Evolutionary conservation across 1,140 invertebrate species (phyloP).

Genomic region (Subanguina moxae): DNA sequence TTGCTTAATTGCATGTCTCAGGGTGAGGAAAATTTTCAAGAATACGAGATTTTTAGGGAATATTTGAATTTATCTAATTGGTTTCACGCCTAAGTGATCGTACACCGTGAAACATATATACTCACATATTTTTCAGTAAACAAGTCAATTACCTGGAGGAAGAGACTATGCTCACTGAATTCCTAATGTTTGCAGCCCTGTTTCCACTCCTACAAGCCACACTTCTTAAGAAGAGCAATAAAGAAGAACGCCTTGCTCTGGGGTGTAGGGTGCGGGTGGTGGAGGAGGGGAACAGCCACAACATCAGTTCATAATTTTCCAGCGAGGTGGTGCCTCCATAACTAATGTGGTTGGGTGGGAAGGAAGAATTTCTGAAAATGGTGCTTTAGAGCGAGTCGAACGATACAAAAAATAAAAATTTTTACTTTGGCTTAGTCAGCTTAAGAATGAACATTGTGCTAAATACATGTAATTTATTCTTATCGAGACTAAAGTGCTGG

Average conservation of each 20-base stretch:
- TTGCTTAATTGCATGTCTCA: no score
- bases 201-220: constrained; percentile 8
- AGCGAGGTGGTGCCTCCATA: constrained; percentile 7
- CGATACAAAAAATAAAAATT: background rate
- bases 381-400: constrained; percentile 1
- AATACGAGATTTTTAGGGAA: no score
- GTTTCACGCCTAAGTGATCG: no score
- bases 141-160: background rate
- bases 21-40: no score
- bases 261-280: background rate
- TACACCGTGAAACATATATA: no score
- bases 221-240: constrained; percentile 10
- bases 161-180: background rate
- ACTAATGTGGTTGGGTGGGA: background rate
- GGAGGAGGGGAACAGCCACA: constrained; percentile 2
- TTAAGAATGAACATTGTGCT: constrained; percentile 29
- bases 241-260: constrained; percentile 9
- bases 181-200: background rate
- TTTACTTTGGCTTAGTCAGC: constrained; percentile 31
- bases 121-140: no score
- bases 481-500: no score
- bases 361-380: background rate
- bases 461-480: no score
- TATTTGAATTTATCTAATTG: no score
- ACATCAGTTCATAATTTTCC: constrained; percentile 27